Evolutionary conservation across 1,140 invertebrate genomes (phyloP), one percentile per base, ranked within the genome.

Genomic region (Hylaeus anthracinus): DNA sequence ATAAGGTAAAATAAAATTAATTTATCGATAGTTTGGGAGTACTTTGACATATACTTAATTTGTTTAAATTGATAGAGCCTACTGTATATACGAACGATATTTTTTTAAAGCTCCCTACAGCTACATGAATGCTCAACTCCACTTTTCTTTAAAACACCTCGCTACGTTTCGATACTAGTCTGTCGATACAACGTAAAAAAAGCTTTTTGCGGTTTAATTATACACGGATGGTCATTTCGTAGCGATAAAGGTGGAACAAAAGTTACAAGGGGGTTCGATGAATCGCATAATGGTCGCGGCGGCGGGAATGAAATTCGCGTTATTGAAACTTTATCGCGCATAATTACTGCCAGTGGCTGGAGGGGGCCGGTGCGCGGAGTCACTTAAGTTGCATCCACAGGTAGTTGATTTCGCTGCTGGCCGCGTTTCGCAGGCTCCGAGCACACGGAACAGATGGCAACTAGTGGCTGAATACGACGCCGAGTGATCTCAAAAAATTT

Each of bases 381-480:
- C 86, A 79, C 81, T 89, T 88, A 86, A 90, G 88, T 91, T 86
- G 88, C 84, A 92, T 92, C 90, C 90, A 92, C 90, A 92, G 90
- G 91, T 92, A 91, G 90, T 92, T 91, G 91, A 91, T 90, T 92
- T 91, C 84, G 83, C 88, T 84, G 70, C 39, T 72, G 83, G 82
- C 83, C 81, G 86, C 86, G 85, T 84, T 91, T 88, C 87, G 67
- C 53, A 63, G 70, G 60, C 63, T 78, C 79, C 60, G 51, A 45
- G 72, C 43, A 37, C 48, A 43, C 69, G 55, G 79, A 71, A 67
- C 72, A 55, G 56, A 84, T 84, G 72, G 88, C 75, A 70, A 79
- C 67, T 58, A 65, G 66, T 73, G 83, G 58, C 72, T 64, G 78
- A 75, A 81, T 81, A 63, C 61, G 70, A 84, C 53, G 15, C 37